phyloP scores from a whole-genome alignment of 2,888 invertebrate species.

The Phortica okadai region DNA sequence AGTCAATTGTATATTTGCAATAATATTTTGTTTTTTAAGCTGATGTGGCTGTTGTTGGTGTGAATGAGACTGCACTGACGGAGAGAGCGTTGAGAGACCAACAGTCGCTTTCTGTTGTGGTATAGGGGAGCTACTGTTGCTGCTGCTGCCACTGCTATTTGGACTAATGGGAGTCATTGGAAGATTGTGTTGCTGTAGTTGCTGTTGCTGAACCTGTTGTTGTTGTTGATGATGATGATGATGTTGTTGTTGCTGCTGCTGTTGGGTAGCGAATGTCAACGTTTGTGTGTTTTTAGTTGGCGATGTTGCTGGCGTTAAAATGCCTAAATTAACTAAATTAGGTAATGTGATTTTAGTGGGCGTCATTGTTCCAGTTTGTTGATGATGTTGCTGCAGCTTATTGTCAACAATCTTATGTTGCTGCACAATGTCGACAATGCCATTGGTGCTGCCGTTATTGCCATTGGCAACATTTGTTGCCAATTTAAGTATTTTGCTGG shows the following conservation, averaged over 20 bases:
- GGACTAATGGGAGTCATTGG: constrained; percentile 75
- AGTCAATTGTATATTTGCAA: constrained; percentile 65
- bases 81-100: constrained; percentile 50
- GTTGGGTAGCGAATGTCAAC: constrained; percentile 68
- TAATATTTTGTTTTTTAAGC: constrained; percentile 53
- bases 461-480: constrained; percentile 72
- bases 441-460: constrained; percentile 46
- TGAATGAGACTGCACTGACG: constrained; percentile 37
- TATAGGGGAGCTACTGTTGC: constrained; percentile 67
- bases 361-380: constrained; percentile 50
- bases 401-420: constrained; percentile 60
- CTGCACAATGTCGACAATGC: constrained; percentile 58
- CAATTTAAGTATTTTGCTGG: constrained; percentile 75
- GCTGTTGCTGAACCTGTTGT: constrained; percentile 46
- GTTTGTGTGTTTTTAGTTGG: constrained; percentile 76
- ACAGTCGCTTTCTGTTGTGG: constrained; percentile 60
- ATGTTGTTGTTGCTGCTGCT: constrained; percentile 60
- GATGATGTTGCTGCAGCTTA: constrained; percentile 45
- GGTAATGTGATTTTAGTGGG: constrained; percentile 74
- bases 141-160: constrained; percentile 67
- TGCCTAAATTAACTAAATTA: constrained; percentile 77
- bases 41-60: constrained; percentile 43
- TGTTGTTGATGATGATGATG: constrained; percentile 50
- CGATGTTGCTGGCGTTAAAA: constrained; percentile 78
- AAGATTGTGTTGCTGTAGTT: constrained; percentile 68